phyloP scores from a whole-genome alignment of 1,140 invertebrate species.

The Tetranychus cinnabarinus region DNA sequence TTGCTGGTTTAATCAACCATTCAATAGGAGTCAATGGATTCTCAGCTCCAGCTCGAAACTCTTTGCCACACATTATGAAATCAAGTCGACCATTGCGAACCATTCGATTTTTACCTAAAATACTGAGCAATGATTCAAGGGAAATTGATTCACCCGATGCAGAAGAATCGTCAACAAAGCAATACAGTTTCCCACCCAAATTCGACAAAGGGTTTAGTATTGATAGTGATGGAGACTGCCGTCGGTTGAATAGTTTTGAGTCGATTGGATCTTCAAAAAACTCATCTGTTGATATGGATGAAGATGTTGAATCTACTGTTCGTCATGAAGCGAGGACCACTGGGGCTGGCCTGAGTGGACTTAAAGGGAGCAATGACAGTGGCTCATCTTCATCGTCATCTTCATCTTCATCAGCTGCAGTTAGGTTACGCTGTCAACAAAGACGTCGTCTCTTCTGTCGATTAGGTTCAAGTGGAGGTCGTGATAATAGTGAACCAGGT shows the following conservation, averaged over 20 bases:
- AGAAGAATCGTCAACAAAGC: not conserved
- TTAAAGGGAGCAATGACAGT: too few species aligned
- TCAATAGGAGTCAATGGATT: not conserved
- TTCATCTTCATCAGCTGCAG: not conserved
- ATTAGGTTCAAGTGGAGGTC: not conserved
- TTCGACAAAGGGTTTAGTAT: not conserved
- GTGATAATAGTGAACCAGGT: not conserved
- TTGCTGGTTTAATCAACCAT: not conserved
- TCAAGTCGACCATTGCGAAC: not conserved
- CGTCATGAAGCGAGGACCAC: not conserved
- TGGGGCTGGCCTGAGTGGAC: too few species aligned
- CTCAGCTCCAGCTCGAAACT: not conserved
- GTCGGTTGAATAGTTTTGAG: not conserved
- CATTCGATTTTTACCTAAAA: constrained; percentile 9
- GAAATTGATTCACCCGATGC: constrained; percentile 13
- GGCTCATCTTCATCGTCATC: too few species aligned
- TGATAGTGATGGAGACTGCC: not conserved
- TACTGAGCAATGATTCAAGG: constrained; percentile 10
- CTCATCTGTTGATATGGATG: not conserved
- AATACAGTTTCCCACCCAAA: not conserved
- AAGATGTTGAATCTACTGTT: not conserved
- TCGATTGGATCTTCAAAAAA: not conserved
- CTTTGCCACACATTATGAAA: not conserved
- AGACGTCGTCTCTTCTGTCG: not conserved
- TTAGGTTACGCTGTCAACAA: not conserved